Evolutionary conservation across 1,140 invertebrate genomes (phyloP), one percentile per base, ranked within the genome.

Genomic region (Panulirus ornatus): DNA sequence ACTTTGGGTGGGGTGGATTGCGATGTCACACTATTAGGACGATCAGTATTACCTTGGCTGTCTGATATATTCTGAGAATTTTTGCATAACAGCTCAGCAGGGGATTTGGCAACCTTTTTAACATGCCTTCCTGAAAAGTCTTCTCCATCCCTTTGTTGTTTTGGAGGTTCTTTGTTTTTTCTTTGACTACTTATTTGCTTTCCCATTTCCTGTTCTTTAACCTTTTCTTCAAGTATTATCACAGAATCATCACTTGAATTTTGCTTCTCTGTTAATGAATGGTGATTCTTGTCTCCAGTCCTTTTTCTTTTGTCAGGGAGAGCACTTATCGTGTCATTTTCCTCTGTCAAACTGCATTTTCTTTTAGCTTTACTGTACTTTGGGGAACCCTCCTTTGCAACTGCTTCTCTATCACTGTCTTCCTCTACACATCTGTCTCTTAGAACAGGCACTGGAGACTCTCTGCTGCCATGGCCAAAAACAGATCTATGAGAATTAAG

Each of bases 1-100:
- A 91, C 87, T 54, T 92, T 92, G 2, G 70, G 70, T 44, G 91
- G 91, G 34, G 91, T 91, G 51, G 42, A 38, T 38, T 27, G 16
- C 11, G 40, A 38, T 38, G 16, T 9, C 22, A 38, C 51, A 34
- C 14, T 22, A 11, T 44, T 42, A 42, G 38, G 16, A 40, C 19
- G 19, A 16, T 85, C 83, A 75, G 1, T n/a, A 71, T 3, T 51
- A 54, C 30, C 34, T 54, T 85, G 63, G 5, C 42, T 73, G 36
- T 83, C 58, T n/a, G 27, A 36, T 14, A 11, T 47, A 16, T 30
- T 85, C 11, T 73, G 38, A 40, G 63, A 73, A 73, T 30, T 75
- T 14, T 70, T 51, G 30, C 83, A 27, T 19, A 14, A 30, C 6
- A 22, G n/a, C n/a, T 14, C 40, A 81, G 44, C 66, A 42, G 40